These are phyloP conservation scores for Litoditis marina DNA, from an alignment of 2,888 invertebrate species.

Conservation along the genomic window DNA sequence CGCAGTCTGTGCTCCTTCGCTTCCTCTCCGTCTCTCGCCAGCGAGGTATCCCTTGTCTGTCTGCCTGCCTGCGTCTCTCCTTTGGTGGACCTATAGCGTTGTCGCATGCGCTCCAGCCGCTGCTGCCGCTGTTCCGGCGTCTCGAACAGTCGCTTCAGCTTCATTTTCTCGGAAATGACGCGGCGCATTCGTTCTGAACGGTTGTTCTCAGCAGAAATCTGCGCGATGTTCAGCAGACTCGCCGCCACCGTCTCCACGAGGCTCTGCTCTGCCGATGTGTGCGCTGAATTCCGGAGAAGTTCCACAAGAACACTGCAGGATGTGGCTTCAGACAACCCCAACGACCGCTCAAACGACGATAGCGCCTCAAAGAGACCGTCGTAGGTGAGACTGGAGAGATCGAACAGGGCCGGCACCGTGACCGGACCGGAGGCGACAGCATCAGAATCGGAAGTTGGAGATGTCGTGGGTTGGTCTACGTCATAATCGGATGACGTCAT, in stretches of 20 bases:
- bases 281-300: constrained; percentile 6
- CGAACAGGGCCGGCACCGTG: background rate
- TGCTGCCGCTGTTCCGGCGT: constrained; percentile 16
- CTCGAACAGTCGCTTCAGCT: constrained; percentile 22
- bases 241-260: constrained; percentile 5
- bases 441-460: too few relatives aligned
- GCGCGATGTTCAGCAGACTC: constrained; percentile 7
- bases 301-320: constrained; percentile 5
- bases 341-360: constrained; percentile 11
- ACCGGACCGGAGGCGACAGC: background rate
- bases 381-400: constrained; percentile 7
- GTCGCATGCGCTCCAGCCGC: constrained; percentile 19
- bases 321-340: constrained; percentile 6
- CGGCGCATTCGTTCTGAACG: constrained; percentile 11
- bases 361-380: constrained; percentile 12
- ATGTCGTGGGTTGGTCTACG: too few relatives aligned
- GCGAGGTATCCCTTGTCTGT: background rate
- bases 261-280: background rate
- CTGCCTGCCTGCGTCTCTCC: background rate
- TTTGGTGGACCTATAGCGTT: constrained; percentile 2
- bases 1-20: constrained; percentile 10
- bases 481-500: too few relatives aligned
- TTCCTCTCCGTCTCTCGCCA: constrained; percentile 1
- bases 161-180: constrained; percentile 14
- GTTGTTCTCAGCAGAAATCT: constrained; percentile 2